Base-by-base conservation (phyloP, 2,113 vertebrate genomes). In the Sceloporus undulatus region DNA sequence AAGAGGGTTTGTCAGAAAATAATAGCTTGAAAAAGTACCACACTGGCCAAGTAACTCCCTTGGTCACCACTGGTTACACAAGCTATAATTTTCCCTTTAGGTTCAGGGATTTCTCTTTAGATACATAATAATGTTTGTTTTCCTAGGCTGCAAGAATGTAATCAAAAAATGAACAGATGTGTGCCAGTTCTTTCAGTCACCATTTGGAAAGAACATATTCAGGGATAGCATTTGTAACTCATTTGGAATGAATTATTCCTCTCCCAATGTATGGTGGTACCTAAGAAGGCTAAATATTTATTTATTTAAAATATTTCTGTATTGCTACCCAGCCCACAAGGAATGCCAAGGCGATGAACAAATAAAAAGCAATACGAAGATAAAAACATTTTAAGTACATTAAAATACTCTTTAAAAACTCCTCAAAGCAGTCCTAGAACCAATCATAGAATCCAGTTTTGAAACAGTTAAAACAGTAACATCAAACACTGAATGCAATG, bases 41-140 rank as follows among this genome's bases (percentile, higher is more conserved):
- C 48, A 56, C 70, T 71, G 48, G 16, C 48, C 77, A 71, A 70
- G 25, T 18, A 83, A 29, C 25, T 70, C 66, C 2, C 65, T 70
- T 6, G 23, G 81, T 83, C 65, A 34, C 27, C 3, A 16, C 66
- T 71, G 23, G 70, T 29, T 75, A 74, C 25, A 48, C 29, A 74
- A 38, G 52, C 83, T 40, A 52, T 52, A 85, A 40, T 85, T 84
- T 34, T 73, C 68, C 65, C 16, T 34, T 73, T 48, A 71, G 11
- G n/a, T n/a, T 59, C 21, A 74, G 38, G 52, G 11, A 85, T 85
- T 56, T 59, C 48, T 75, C 16, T 29, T 54, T 38, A 27, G 23
- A 81, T 11, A 81, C 18, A 62, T 40, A 59, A 27, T 87, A 73
- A 29, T 87, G 21, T 73, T 80, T 62, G 34, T 62, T 82, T 87